phyloP scores from a whole-genome alignment of 2,797 vertebrate genomes.

The Lycodopsis pacificus region DNA sequence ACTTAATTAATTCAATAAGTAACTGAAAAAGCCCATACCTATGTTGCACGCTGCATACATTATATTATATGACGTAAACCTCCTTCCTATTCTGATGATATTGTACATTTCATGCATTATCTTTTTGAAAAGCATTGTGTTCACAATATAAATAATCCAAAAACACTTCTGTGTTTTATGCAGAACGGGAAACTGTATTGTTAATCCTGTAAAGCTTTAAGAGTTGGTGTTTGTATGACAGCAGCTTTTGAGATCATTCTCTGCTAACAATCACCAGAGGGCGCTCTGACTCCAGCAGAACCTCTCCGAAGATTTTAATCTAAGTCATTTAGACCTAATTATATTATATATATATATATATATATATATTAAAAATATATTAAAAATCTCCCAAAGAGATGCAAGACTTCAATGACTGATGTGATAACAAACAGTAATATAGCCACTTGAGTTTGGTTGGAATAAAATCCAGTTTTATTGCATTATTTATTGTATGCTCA shows the following conservation, averaged over 20 bases:
- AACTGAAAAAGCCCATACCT: neutral
- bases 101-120: neutral
- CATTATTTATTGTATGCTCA: too few relatives aligned
- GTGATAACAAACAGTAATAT: neutral
- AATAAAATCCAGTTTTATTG: too few relatives aligned
- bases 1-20: neutral
- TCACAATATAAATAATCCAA: too few relatives aligned
- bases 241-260: neutral
- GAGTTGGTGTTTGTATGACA: neutral
- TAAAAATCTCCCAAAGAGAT: neutral
- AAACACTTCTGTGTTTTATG: too few relatives aligned
- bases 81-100: neutral
- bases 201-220: too few relatives aligned
- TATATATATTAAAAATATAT: too few relatives aligned
- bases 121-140: neutral
- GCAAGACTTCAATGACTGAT: neutral
- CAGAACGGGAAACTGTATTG: neutral
- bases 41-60: neutral
- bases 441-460: neutral
- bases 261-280: conserved; percentile 36
- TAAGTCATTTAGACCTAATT: too few relatives aligned
- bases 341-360: too few relatives aligned
- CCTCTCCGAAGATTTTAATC: neutral
- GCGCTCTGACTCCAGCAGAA: conserved; percentile 35
- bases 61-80: neutral